Evolutionary conservation across 1,140 invertebrate species (phyloP), one percentile per base, ranked within the genome.

Genomic region (Drosophila subpulchrella): DNA sequence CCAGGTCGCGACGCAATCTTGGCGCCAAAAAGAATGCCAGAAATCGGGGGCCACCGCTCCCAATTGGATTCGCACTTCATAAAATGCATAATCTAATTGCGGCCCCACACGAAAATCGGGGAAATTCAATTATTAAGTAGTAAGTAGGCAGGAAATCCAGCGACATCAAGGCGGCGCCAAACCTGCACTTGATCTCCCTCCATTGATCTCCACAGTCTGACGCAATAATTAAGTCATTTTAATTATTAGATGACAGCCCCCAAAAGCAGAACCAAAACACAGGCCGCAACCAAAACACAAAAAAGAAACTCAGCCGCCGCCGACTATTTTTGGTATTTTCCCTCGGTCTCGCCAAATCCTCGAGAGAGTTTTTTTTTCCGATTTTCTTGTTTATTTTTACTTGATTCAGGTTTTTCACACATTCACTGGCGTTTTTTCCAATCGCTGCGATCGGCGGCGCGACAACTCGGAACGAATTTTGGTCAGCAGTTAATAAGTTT

Each of bases 181-280:
- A 57, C 58, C 68, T 61, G 44, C 62, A 86, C 80, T 78, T 76
- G 62, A 78, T 78, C 62, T 59, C 75, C 65, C 84, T 70, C 53
- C 66, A 71, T 57, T 81, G 65, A 68, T 76, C 67, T 66, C 47
- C 66, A 65, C 71, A 80, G 84, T 89, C 84, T 89, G 84, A 89
- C 84, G 85, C 84, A 89, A 89, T 89, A 89, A 89, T 89, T 81
- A 89, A 89, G 84, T 84, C 85, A 89, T 81, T 89, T 89, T 80
- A 89, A 78, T 84, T 89, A 89, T 89, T 89, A 89, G 84, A 89
- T 84, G 85, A 88, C 84, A 71, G 67, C 67, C 65, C 79, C 70
- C 81, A 75, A 84, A 65, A 77, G 58, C 62, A 81, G 75, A 82
- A 63, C 74, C 53, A 63, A 82, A 73, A 68, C 60, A 62, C 54